Evolutionary conservation across 2,888 invertebrate species (phyloP).

Genomic region (Eledona agricola): DNA sequence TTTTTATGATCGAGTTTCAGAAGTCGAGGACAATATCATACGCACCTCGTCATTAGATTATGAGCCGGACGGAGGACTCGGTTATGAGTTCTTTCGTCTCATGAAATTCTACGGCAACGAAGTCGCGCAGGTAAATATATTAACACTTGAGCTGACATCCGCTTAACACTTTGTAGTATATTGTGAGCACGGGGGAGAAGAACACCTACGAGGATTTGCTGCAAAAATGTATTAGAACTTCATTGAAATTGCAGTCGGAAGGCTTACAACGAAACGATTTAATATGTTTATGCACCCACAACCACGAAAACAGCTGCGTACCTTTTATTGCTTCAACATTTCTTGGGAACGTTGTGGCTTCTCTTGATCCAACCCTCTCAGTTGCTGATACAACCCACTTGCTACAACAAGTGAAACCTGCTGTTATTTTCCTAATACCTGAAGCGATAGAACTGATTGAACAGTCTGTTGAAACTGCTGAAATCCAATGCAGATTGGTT

Average conservation of each 20-base stretch:
- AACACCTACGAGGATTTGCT: constrained; percentile 62
- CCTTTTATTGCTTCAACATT: constrained; percentile 64
- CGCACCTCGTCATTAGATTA: constrained; percentile 30
- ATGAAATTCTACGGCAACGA: constrained; percentile 49
- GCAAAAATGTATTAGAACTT: constrained; percentile 61
- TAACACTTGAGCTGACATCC: constrained; percentile 4
- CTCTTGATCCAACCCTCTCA: constrained; percentile 51
- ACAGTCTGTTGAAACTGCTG: constrained; percentile 43
- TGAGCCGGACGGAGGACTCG: constrained; percentile 50
- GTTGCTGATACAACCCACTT: constrained; percentile 48
- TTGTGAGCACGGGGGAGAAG: constrained; percentile 57
- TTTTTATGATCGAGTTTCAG: constrained; percentile 8
- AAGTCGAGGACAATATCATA: constrained; percentile 19
- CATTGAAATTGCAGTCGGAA: constrained; percentile 58
- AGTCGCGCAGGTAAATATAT: constrained; percentile 52
- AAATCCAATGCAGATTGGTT: constrained; percentile 47
- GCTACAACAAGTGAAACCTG: constrained; percentile 50
- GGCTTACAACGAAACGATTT: constrained; percentile 62
- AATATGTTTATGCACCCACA: constrained; percentile 63
- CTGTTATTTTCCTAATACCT: constrained; percentile 50
- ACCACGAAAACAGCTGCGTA: constrained; percentile 61
- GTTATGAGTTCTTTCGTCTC: constrained; percentile 48
- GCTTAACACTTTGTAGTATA: constrained; percentile 46
- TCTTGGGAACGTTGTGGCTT: constrained; percentile 57
- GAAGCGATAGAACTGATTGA: constrained; percentile 48